Evolutionary conservation across 1,140 invertebrate species (phyloP).

Genomic region (Stegodyphus dumicola): DNA sequence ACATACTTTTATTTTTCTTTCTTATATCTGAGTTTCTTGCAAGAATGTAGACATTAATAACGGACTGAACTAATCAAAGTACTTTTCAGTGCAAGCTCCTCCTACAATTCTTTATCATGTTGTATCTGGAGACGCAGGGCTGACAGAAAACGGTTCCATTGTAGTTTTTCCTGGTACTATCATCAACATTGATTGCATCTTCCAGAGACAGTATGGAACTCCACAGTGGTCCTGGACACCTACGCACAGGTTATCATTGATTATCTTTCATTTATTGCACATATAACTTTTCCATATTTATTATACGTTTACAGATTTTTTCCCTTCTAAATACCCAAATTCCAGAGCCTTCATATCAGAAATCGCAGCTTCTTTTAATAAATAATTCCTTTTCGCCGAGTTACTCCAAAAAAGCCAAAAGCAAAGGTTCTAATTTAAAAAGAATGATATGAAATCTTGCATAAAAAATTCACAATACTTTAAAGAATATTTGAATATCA

Average conservation of each 20-base stretch:
- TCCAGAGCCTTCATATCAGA: background rate
- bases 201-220: slow-evolving; percentile 78
- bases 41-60: background rate
- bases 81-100: slow-evolving; percentile 76
- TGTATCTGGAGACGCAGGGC: slow-evolving; percentile 81
- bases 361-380: background rate
- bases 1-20: background rate
- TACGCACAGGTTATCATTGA: slow-evolving; percentile 64
- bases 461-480: no score
- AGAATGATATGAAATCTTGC: no score
- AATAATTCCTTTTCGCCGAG: background rate
- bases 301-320: background rate
- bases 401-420: background rate
- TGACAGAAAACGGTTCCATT: slow-evolving; percentile 81
- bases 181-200: slow-evolving; percentile 82
- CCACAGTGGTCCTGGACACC: slow-evolving; percentile 91
- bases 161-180: slow-evolving; percentile 85
- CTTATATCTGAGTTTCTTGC: no score
- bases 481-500: no score
- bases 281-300: background rate
- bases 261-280: background rate
- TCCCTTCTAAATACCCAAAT: background rate
- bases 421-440: no score
- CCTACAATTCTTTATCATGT: slow-evolving; percentile 85
- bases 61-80: background rate